Conservation (phyloP, 1,140 invertebrate genomes). For the Teleopsis dalmanni region DNA sequence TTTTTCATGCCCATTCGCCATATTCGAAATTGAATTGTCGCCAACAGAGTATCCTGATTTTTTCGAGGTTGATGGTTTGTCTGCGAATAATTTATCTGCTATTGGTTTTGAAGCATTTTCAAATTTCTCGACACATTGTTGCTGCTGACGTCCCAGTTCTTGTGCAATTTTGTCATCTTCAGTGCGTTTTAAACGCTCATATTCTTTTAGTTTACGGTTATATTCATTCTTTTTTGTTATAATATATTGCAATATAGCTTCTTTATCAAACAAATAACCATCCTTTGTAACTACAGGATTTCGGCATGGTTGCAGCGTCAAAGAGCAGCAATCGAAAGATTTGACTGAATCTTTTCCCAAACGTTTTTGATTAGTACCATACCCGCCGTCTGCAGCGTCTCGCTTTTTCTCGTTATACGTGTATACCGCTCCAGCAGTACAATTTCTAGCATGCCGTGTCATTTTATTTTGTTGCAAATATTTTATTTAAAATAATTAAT, state of each 20-base stretch:
- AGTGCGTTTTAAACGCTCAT: slow-evolving; percentile 78
- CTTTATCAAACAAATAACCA: slow-evolving; percentile 95
- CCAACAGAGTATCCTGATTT: slow-evolving; percentile 18
- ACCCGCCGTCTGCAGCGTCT: slow-evolving; percentile 87
- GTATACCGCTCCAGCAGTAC: slow-evolving; percentile 96
- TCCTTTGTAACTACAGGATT: slow-evolving; percentile 55
- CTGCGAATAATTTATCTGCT: slow-evolving; percentile 19
- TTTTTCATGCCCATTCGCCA: slow-evolving; percentile 58
- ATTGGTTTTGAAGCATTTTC: slow-evolving; percentile 52
- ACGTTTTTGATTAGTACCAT: slow-evolving; percentile 73
- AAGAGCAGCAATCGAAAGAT: slow-evolving; percentile 95
- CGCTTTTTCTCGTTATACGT: slow-evolving; percentile 98
- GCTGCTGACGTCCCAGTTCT: slow-evolving; percentile 45
- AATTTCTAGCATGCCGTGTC: slow-evolving; percentile 95
- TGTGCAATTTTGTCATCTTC: slow-evolving; percentile 54
- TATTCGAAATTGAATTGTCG: slow-evolving; percentile 64
- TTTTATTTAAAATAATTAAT: neutral
- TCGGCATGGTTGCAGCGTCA: slow-evolving; percentile 81
- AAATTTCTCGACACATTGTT: slow-evolving; percentile 66
- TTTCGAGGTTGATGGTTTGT: slow-evolving; percentile 13
- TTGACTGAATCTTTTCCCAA: slow-evolving; percentile 90
- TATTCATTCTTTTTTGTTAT: slow-evolving; percentile 92
- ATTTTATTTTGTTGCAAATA: slow-evolving; percentile 50
- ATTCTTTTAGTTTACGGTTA: slow-evolving; percentile 83
- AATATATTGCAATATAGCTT: slow-evolving; percentile 94